Percentiles rank a stretch among this genome's conserved stretches.
Conservation (phyloP, 2,797 vertebrate genomes). For the Halcyon chelicuti region DNA sequence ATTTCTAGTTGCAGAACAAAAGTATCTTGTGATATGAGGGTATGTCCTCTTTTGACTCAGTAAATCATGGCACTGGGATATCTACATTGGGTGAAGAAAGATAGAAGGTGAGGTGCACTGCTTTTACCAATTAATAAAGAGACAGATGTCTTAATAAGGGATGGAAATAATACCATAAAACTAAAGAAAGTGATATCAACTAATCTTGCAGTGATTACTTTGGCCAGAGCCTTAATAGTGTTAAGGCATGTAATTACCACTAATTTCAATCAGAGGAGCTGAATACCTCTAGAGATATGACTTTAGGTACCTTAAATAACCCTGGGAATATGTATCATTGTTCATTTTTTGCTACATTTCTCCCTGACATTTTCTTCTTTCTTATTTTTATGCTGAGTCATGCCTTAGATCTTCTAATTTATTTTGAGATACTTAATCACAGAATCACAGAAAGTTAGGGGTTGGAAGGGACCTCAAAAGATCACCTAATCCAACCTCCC, state of each 20-base stretch:
- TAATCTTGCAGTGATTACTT: neutral
- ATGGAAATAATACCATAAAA: neutral
- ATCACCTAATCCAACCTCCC: too few species aligned
- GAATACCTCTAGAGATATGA: neutral
- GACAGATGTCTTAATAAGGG: neutral
- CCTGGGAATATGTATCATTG: neutral
- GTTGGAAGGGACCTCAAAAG: too few species aligned
- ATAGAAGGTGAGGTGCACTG: neutral
- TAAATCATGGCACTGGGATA: neutral
- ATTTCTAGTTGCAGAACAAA: neutral
- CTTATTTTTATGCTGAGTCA: neutral
- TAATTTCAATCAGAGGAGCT: neutral
- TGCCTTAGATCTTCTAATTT: neutral
- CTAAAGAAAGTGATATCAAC: neutral
- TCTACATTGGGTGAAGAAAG: neutral
- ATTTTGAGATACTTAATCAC: neutral
- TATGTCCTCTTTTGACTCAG: neutral
- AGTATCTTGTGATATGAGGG: neutral
- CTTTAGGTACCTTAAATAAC: neutral
- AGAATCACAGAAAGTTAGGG: too few species aligned
- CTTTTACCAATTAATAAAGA: neutral
- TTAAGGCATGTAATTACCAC: neutral
- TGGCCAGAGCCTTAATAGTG: neutral
- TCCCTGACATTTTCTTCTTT: neutral
- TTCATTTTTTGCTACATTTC: neutral